A percentile compares a stretch with the other conserved stretches of the same genome.
Conservation (phyloP, 1,140 invertebrate species). For the Pinna nobilis region DNA sequence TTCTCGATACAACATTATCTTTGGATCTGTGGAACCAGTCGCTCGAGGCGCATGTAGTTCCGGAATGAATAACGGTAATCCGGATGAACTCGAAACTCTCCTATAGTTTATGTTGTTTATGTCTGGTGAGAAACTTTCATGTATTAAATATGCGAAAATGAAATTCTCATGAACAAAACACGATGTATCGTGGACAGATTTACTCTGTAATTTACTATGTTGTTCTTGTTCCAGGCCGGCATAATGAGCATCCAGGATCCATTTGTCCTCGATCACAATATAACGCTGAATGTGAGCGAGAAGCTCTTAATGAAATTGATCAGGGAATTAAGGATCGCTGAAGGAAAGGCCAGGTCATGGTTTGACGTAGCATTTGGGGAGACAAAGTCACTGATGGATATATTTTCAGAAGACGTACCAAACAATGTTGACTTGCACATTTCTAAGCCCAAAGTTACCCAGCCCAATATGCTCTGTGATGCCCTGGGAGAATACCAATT, state of each 20-base stretch:
- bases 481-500: conserved; percentile 35
- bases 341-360: conserved; percentile 50
- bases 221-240: conserved; percentile 41
- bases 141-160: too few species aligned
- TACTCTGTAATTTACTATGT: not conserved
- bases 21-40: too few species aligned
- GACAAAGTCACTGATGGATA: conserved; percentile 31
- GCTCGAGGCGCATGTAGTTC: too few species aligned
- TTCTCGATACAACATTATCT: too few species aligned
- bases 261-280: conserved; percentile 67
- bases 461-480: not conserved
- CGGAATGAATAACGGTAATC: too few species aligned
- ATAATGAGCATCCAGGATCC: conserved; percentile 64
- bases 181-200: not conserved
- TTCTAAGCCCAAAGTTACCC: not conserved
- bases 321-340: conserved; percentile 52
- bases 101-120: too few species aligned
- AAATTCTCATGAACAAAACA: too few species aligned
- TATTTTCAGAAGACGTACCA: conserved; percentile 33
- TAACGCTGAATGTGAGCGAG: conserved; percentile 61
- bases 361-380: conserved; percentile 11
- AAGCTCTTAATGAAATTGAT: conserved; percentile 49
- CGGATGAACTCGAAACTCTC: too few species aligned
- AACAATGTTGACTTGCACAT: conserved; percentile 11
- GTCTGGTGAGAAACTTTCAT: too few species aligned